Conservation (phyloP, 1,140 invertebrate species). For the Drosophila lacertosa region DNA sequence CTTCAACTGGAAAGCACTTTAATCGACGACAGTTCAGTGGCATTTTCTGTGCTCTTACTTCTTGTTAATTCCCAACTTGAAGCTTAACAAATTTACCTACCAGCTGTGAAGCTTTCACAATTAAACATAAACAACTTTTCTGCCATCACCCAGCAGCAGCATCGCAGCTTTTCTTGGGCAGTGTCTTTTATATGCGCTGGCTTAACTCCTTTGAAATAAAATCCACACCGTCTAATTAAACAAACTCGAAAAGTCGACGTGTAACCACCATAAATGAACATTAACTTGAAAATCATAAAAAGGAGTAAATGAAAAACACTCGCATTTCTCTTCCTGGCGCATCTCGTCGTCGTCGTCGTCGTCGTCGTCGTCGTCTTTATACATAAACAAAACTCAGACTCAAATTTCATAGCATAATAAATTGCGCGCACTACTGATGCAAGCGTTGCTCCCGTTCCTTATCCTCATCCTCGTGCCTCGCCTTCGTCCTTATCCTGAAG, state of each 20-base stretch:
- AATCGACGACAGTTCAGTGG: not conserved
- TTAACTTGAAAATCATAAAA: constrained; percentile 82
- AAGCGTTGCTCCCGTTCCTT: constrained; percentile 31
- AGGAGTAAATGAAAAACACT: constrained; percentile 55
- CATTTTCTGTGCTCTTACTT: no score
- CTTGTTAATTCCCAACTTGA: constrained; percentile 1
- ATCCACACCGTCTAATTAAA: constrained; percentile 79
- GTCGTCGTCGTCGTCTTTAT: constrained; percentile 24
- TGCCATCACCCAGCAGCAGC: constrained; percentile 47
- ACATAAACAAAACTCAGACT: constrained; percentile 61
- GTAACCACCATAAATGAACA: constrained; percentile 81
- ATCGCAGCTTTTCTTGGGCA: constrained; percentile 35
- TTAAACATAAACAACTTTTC: constrained; percentile 69
- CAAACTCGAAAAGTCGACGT: constrained; percentile 76
- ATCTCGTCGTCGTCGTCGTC: constrained; percentile 6
- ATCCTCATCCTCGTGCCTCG: no score
- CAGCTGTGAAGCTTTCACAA: constrained; percentile 55
- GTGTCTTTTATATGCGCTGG: constrained; percentile 13
- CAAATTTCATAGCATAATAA: constrained; percentile 80
- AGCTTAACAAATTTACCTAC: constrained; percentile 32
- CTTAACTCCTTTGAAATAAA: constrained; percentile 60
- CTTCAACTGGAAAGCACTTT: not conserved
- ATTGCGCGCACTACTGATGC: constrained; percentile 66
- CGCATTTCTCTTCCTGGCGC: constrained; percentile 7
- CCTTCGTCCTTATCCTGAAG: constrained; percentile 23